These are phyloP conservation scores for Numida meleagris DNA, from an alignment of 2,113 vertebrate species.

Conservation along the genomic window DNA sequence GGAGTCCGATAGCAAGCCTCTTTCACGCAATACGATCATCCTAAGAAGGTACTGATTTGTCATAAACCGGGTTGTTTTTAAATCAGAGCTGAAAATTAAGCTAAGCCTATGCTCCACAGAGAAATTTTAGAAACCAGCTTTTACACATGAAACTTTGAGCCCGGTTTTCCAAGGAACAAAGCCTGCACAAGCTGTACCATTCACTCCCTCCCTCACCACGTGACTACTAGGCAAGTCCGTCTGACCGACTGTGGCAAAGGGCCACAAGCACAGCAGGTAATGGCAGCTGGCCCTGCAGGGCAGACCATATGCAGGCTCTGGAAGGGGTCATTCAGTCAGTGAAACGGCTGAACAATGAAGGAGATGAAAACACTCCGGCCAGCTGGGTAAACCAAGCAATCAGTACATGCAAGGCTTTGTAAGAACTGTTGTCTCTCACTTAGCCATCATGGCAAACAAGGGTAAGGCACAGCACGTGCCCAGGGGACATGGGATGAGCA, in stretches of 20 bases:
- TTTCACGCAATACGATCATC: background rate
- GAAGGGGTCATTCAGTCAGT: background rate
- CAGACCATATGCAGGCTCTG: background rate
- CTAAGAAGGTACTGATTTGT: background rate
- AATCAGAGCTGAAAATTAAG: background rate
- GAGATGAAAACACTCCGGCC: background rate
- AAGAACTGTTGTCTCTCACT: background rate
- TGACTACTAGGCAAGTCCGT: background rate
- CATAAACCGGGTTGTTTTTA: background rate
- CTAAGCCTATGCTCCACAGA: accelerated
- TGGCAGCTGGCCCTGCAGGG: background rate
- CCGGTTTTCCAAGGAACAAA: background rate
- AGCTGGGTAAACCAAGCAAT: background rate
- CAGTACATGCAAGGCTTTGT: accelerated
- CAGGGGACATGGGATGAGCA: background rate
- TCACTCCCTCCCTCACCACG: accelerated
- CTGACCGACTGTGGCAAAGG: accelerated
- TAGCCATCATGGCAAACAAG: background rate
- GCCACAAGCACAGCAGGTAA: background rate
- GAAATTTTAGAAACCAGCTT: background rate
- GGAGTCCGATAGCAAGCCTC: background rate
- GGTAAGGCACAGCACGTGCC: background rate
- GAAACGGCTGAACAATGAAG: background rate
- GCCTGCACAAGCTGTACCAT: background rate
- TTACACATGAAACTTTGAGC: background rate